Evolutionary conservation across 1,140 invertebrate genomes (phyloP).

Genomic region (Bicyclus anynana): DNA sequence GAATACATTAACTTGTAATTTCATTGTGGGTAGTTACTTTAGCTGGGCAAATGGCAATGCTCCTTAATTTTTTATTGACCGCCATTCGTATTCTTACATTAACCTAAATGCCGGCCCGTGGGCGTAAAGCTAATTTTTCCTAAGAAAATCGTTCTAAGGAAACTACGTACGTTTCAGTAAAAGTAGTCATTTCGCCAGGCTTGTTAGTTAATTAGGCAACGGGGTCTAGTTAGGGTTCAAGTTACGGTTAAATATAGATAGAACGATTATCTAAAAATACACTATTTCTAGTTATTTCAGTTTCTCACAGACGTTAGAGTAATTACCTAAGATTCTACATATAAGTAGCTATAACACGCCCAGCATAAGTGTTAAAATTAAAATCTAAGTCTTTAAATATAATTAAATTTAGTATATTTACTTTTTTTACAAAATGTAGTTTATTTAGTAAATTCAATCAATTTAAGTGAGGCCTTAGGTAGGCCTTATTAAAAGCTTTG

Average conservation of each 20-base stretch:
- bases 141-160: background rate
- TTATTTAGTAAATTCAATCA: too few relatives aligned
- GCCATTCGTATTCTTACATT: conserved; percentile 9
- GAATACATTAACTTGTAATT: too few relatives aligned
- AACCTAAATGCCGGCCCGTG: conserved; percentile 13
- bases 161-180: background rate
- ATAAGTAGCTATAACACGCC: too few relatives aligned
- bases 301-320: too few relatives aligned
- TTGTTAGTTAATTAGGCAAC: background rate
- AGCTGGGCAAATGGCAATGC: background rate
- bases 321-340: too few relatives aligned
- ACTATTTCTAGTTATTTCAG: too few relatives aligned
- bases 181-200: background rate
- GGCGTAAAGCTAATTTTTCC: conserved; percentile 1
- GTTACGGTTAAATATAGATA: background rate
- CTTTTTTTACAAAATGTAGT: too few relatives aligned
- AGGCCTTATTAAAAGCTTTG: too few relatives aligned
- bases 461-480: too few relatives aligned
- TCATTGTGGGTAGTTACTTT: background rate
- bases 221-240: background rate
- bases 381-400: too few relatives aligned
- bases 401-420: too few relatives aligned
- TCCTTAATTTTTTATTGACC: background rate
- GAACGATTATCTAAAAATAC: background rate
- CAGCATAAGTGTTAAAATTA: too few relatives aligned